Conservation (phyloP, 2,113 vertebrate species). For the Circaetus cinerascens region DNA sequence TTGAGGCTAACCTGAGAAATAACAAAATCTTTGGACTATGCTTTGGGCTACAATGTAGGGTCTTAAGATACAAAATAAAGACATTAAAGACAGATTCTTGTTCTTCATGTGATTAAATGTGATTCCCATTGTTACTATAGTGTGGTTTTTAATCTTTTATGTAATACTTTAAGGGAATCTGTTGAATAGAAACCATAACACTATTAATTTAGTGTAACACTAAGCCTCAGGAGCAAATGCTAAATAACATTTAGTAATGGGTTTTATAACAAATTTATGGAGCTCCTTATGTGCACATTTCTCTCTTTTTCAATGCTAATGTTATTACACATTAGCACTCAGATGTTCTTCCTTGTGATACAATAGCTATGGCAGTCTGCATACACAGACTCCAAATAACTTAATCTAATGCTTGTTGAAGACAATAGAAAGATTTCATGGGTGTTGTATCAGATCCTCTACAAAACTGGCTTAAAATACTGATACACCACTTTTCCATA, state of each 20-base stretch:
- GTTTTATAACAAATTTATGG: conserved; percentile 28
- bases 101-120: neutral
- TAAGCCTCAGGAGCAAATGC: conserved; percentile 21
- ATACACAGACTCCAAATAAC: neutral
- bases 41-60: neutral
- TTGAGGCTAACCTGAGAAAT: neutral
- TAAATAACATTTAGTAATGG: conserved; percentile 30
- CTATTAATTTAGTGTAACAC: conserved; percentile 27
- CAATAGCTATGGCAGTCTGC: neutral
- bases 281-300: neutral
- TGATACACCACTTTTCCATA: accelerated
- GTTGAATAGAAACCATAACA: neutral
- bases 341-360: neutral
- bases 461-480: neutral
- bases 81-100: neutral
- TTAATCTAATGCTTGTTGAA: neutral
- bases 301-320: neutral
- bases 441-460: neutral
- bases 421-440: neutral
- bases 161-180: neutral
- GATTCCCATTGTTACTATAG: neutral
- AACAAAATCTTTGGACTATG: neutral
- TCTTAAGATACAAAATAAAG: neutral
- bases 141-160: neutral
- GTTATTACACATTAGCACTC: neutral